Conservation (phyloP, 2,113 vertebrate species). For the Hucho hucho region DNA sequence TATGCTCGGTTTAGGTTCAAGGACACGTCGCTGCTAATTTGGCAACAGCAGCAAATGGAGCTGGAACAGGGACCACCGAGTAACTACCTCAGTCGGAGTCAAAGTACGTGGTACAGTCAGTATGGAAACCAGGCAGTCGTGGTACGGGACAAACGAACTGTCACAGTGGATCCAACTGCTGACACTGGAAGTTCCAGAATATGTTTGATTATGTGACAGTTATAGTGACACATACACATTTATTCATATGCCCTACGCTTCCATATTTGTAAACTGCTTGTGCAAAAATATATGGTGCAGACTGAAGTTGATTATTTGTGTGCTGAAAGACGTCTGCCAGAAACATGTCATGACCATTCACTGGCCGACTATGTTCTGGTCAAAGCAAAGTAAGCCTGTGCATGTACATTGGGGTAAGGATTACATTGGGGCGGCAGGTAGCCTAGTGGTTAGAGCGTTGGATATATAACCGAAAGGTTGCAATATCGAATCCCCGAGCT, state of each 20-base stretch:
- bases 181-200: constrained; percentile 54
- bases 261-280: no score
- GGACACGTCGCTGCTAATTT: constrained; percentile 89
- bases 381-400: background rate
- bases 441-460: no score
- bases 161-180: constrained; percentile 46
- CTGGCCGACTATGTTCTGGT: no score
- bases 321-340: no score
- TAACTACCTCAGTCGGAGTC: constrained; percentile 87
- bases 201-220: constrained; percentile 82
- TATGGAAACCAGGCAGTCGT: constrained; percentile 91
- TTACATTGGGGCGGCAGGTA: no score
- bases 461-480: no score
- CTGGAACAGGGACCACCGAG: constrained; percentile 70
- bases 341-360: no score
- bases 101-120: constrained; percentile 88
- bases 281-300: no score
- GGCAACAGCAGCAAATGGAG: constrained; percentile 90
- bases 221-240: no score
- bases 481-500: no score
- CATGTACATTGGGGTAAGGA: background rate
- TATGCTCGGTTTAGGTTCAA: constrained; percentile 79
- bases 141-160: constrained; percentile 77
- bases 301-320: no score
- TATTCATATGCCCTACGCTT: no score